phyloP scores from a whole-genome alignment of 2,113 vertebrate genomes.

The Ictalurus furcatus region DNA sequence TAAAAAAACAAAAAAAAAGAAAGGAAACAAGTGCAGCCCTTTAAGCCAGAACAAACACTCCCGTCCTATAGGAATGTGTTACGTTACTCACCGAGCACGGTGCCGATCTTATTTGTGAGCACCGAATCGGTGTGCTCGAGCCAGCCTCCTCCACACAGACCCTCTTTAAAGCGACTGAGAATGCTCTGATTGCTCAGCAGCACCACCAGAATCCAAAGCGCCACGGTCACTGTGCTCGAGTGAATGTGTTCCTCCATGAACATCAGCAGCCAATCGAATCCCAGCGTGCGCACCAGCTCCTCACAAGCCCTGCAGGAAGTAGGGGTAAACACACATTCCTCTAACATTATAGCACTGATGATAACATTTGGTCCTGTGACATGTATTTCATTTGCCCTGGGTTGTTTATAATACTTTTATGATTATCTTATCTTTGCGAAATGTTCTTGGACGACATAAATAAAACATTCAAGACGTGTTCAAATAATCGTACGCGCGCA shows the following conservation, averaged over 20 bases:
- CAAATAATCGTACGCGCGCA: not conserved
- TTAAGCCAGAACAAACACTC: not conserved
- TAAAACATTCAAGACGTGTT: not conserved
- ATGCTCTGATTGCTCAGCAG: constrained; percentile 89
- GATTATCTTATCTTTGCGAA: not conserved
- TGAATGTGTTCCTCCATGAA: constrained; percentile 98
- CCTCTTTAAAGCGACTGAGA: constrained; percentile 93
- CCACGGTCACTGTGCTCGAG: constrained; percentile 88
- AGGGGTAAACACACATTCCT: not conserved
- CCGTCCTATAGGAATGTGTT: not conserved
- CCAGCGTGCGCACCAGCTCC: constrained; percentile 88
- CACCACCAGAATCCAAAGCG: constrained; percentile 91
- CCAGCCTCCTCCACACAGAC: constrained; percentile 92
- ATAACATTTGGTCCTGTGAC: not conserved
- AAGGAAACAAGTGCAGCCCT: not conserved
- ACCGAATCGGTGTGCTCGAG: constrained; percentile 97
- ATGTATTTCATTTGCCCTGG: not conserved
- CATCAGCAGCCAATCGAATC: constrained; percentile 96
- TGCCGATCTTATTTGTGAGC: constrained; percentile 96
- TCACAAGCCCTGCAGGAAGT: constrained; percentile 85
- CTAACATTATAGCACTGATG: not conserved
- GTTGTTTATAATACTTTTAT: not conserved
- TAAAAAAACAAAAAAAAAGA: too few species aligned
- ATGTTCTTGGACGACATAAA: not conserved
- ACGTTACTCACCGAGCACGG: constrained; percentile 85